Conservation (phyloP, 2,113 vertebrate species). For the Raja brachyura region DNA sequence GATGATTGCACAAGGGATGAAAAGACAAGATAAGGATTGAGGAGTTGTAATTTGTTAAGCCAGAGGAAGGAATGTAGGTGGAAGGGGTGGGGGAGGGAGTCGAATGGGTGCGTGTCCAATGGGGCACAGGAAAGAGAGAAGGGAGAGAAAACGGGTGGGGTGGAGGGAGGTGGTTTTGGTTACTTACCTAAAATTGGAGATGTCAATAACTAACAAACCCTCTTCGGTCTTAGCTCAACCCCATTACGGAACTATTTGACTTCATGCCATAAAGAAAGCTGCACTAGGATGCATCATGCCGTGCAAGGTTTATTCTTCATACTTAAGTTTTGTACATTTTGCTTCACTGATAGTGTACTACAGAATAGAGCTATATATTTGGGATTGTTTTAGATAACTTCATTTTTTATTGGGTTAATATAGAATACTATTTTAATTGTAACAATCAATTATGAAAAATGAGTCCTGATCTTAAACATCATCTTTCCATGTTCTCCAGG, state of each 20-base stretch:
- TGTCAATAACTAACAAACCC: background rate
- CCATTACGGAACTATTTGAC: background rate
- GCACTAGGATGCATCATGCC: background rate
- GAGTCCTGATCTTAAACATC: too few species aligned
- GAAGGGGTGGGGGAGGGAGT: too few species aligned
- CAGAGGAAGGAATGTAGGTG: too few species aligned
- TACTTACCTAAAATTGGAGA: background rate
- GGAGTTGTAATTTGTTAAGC: too few species aligned
- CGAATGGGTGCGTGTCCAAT: too few species aligned
- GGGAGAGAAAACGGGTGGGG: too few species aligned
- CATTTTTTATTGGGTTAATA: constrained; percentile 11
- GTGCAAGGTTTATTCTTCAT: background rate
- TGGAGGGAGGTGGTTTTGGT: too few species aligned
- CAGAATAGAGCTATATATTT: background rate
- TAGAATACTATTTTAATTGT: background rate
- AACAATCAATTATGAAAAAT: too few species aligned
- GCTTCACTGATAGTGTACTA: background rate
- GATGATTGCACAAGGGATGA: too few species aligned
- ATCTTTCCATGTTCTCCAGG: too few species aligned
- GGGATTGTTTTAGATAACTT: background rate
- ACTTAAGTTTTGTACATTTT: background rate
- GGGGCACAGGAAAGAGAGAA: too few species aligned
- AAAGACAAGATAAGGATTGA: too few species aligned
- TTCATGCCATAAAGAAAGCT: background rate
- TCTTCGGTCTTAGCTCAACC: background rate